These are phyloP conservation scores for Ceyx melanurus DNA, from an alignment of 2,113 vertebrate species.

Conservation along the genomic window DNA sequence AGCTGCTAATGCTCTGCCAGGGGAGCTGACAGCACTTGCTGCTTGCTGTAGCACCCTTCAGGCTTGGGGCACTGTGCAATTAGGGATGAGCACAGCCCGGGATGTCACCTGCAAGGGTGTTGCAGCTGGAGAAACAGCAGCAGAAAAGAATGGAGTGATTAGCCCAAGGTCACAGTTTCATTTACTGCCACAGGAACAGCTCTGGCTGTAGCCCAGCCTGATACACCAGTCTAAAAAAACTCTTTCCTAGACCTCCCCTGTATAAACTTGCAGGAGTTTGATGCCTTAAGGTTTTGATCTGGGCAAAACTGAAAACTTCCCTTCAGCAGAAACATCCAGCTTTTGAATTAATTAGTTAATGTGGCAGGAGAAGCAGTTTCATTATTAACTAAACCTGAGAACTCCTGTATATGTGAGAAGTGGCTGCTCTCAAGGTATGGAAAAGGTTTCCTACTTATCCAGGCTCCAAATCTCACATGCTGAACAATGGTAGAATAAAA, in stretches of 20 bases:
- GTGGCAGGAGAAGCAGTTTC: not conserved
- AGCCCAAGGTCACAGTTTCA: slow-evolving; percentile 44
- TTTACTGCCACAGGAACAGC: not conserved
- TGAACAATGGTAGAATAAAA: not conserved
- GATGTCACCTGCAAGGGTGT: slow-evolving; percentile 36
- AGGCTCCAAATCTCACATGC: not conserved
- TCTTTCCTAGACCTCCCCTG: not conserved
- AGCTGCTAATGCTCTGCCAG: slow-evolving; percentile 16
- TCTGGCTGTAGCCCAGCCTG: not conserved
- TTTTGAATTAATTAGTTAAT: not conserved
- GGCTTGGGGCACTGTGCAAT: not conserved
- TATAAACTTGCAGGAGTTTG: not conserved
- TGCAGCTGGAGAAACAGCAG: slow-evolving; percentile 31
- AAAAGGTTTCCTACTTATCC: not conserved
- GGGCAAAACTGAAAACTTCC: not conserved
- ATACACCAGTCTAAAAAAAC: not conserved
- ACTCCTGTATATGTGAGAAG: not conserved
- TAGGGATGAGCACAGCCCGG: not conserved
- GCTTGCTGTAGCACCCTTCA: slow-evolving; percentile 40
- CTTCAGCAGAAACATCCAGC: not conserved
- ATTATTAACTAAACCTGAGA: not conserved
- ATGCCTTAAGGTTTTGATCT: rapidly evolving
- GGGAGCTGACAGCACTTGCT: slow-evolving; percentile 38
- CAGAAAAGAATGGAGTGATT: not conserved
- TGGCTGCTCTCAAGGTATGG: not conserved